Conservation (phyloP, 64 coral and sea anemone species). For the Pachyseris speciosa region DNA sequence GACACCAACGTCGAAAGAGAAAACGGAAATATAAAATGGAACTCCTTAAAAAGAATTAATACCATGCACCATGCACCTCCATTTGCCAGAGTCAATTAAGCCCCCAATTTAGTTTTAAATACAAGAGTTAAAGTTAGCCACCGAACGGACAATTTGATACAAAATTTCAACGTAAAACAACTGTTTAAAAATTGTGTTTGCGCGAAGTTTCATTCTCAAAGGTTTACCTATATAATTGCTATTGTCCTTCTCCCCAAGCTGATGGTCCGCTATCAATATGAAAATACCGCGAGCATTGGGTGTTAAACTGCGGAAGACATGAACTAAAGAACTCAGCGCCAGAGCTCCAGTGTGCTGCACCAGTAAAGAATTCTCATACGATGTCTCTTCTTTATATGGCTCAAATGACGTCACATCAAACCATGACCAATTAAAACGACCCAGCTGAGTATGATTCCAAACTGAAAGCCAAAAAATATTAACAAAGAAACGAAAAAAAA, state of each 20-base stretch:
- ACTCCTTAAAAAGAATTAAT: no score
- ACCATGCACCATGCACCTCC: no score
- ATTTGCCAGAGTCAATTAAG: no score
- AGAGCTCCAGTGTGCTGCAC: conserved; percentile 93
- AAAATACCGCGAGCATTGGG: conserved; percentile 92
- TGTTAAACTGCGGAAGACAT: conserved; percentile 97
- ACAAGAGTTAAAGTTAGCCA: no score
- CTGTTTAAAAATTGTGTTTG: no score
- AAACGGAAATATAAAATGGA: no score
- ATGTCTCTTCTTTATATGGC: conserved; percentile 92
- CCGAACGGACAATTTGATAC: no score
- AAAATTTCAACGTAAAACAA: no score
- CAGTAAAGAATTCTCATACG: conserved; percentile 95
- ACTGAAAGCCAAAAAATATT: conserved; percentile 59
- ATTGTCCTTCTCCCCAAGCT: conserved; percentile 91
- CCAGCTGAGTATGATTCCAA: conserved; percentile 94
- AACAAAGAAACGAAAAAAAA: background rate
- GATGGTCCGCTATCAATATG: conserved; percentile 78
- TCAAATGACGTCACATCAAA: conserved; percentile 99
- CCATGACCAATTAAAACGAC: conserved; percentile 99
- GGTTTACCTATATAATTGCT: conserved; percentile 78
- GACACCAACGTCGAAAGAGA: no score
- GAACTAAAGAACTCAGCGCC: conserved; percentile 90
- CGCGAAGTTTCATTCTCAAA: no score
- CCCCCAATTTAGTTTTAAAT: no score